phyloP scores from a whole-genome alignment of 2,797 vertebrate species.

The Cyprinella venusta region DNA sequence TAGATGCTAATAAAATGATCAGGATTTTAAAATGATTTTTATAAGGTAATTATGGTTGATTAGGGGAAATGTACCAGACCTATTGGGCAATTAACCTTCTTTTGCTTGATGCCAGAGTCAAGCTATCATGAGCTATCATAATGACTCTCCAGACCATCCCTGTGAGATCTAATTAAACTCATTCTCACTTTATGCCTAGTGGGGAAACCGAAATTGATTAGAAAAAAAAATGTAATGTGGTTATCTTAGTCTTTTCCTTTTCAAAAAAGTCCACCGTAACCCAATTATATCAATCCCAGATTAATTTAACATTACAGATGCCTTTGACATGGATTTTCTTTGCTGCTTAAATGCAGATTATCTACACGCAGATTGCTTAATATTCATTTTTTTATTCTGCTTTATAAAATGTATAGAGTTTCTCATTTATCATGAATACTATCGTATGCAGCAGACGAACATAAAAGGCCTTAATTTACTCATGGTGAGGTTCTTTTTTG shows the following conservation, averaged over 20 bases:
- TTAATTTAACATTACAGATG: conserved; percentile 7
- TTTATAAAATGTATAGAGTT: conserved; percentile 2
- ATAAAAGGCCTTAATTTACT: no score
- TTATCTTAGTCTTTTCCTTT: conserved; percentile 4
- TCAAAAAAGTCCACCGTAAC: not conserved
- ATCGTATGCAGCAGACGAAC: not conserved
- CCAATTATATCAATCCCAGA: conserved; percentile 11
- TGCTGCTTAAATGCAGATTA: conserved; percentile 1
- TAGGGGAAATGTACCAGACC: conserved; percentile 27
- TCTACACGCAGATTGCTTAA: not conserved
- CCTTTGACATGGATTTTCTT: conserved; percentile 22
- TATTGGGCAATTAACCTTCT: conserved; percentile 19
- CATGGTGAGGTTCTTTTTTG: no score
- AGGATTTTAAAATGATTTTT: conserved; percentile 31
- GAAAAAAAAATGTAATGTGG: not conserved
- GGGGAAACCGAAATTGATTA: not conserved
- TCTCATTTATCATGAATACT: not conserved
- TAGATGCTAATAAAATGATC: conserved; percentile 15
- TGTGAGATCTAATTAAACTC: conserved; percentile 26
- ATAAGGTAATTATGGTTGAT: conserved; percentile 14
- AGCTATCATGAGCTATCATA: conserved; percentile 11
- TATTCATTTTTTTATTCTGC: conserved; percentile 1
- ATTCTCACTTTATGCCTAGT: conserved; percentile 29
- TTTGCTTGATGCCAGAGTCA: not conserved
- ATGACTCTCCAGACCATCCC: conserved; percentile 15